phyloP scores from a whole-genome alignment of 1,140 invertebrate species.

The Cotesia vestalis region DNA sequence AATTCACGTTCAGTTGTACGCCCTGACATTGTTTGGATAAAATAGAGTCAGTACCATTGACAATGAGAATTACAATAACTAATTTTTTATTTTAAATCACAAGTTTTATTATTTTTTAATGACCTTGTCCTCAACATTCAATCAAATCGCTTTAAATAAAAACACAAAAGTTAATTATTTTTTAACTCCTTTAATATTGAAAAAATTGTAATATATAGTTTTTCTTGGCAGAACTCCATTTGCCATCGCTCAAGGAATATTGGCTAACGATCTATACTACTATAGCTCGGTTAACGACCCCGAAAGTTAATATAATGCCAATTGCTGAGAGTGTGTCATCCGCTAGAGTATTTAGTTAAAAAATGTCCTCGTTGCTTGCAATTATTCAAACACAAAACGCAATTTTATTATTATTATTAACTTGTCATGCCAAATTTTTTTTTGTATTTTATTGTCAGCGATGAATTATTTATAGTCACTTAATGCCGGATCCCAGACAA shows the following conservation, averaged over 20 bases:
- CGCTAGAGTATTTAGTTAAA: neutral
- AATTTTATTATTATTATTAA: no score
- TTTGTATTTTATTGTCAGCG: neutral
- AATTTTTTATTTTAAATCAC: no score
- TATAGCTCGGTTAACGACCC: conserved; percentile 37
- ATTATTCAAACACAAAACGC: no score
- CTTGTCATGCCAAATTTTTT: conserved; percentile 1
- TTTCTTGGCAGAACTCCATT: conserved; percentile 33
- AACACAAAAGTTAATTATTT: neutral
- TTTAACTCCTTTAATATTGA: no score
- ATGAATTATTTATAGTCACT: neutral
- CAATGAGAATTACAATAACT: no score
- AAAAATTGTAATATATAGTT: conserved; percentile 21
- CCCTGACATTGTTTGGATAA: no score
- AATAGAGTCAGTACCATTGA: no score
- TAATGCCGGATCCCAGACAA: no score
- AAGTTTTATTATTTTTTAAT: no score
- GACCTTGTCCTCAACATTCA: no score
- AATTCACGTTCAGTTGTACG: no score
- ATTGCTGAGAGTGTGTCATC: conserved; percentile 39
- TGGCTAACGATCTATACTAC: conserved; percentile 36
- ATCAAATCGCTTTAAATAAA: neutral
- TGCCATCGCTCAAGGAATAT: conserved; percentile 34
- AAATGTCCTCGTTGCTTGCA: conserved; percentile 2
- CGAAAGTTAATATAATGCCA: conserved; percentile 34